phyloP scores from a whole-genome alignment of 2,888 invertebrate species.

The Drosophila suboccidentalis region DNA sequence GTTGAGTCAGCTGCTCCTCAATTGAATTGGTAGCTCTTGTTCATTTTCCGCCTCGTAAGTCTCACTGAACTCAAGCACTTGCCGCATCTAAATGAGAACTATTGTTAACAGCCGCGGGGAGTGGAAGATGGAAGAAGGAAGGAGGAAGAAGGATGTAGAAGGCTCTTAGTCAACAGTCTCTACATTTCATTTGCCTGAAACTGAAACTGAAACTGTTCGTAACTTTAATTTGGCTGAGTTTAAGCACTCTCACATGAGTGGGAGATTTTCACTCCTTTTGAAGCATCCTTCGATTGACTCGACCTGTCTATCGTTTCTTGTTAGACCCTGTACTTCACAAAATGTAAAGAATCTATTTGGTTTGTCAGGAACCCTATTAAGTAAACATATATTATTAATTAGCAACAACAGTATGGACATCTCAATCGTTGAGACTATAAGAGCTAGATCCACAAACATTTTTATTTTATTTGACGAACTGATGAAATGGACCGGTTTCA shows the following conservation, averaged over 20 bases:
- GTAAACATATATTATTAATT: too few relatives aligned
- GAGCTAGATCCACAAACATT: too few relatives aligned
- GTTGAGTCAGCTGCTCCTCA: slow-evolving; percentile 45
- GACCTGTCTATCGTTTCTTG: slow-evolving; percentile 11
- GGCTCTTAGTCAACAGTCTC: slow-evolving; percentile 63
- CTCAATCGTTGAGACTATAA: too few relatives aligned
- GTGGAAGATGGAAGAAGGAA: not conserved
- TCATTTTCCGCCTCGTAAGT: slow-evolving; percentile 74
- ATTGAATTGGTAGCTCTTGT: slow-evolving; percentile 57
- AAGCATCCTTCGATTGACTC: slow-evolving; percentile 7
- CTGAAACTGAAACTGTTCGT: slow-evolving; percentile 16
- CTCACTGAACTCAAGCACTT: slow-evolving; percentile 66
- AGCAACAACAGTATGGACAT: too few relatives aligned
- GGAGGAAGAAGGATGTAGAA: slow-evolving; percentile 20
- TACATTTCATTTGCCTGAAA: slow-evolving; percentile 39
- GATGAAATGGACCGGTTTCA: too few relatives aligned
- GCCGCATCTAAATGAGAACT: slow-evolving; percentile 74
- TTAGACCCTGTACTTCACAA: not conserved
- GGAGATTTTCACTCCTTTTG: slow-evolving; percentile 34
- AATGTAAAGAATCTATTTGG: too few relatives aligned
- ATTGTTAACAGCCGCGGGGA: slow-evolving; percentile 53
- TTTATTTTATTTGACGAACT: too few relatives aligned
- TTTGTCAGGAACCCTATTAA: too few relatives aligned
- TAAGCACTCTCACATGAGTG: slow-evolving; percentile 25
- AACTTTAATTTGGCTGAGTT: slow-evolving; percentile 50